Evolutionary conservation across 2,888 invertebrate genomes (phyloP), one percentile per base, ranked within the genome.

Genomic region (Griposia aprilina): DNA sequence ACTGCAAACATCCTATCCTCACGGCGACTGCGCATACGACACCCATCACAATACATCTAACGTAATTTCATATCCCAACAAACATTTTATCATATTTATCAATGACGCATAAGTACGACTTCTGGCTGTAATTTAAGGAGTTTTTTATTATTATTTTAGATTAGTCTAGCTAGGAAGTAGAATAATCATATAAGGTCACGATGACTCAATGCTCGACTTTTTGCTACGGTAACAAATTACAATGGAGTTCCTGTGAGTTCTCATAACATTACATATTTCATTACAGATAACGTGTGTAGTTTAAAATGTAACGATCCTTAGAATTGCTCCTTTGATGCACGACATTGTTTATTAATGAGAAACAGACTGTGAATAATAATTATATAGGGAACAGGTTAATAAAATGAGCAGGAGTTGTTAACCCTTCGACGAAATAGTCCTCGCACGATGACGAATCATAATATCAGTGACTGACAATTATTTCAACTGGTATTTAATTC

Each of bases 331-430:
- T 94, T 95, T 95, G 93, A 95, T 93, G 94, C 90, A 91, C 89
- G 87, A 91, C 91, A 93, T 92, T 94, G 93, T 94, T 93, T 93
- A 94, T 93, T 93, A 93, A 94, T 93, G 93, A 91, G 89, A 79
- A 91, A 90, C 92, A 90, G 81, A 86, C 92, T 92, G 93, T 93
- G 91, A 93, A 91, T 90, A 89, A 36, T 36, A 36, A 36, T 36
- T 86, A 87, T 80, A 88, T 91, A 92, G 93, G 92, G 92, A 93
- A 92, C 91, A 89, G 87, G 88, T 87, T 89, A 93, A 93, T 94
- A 93, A 94, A 92, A 89, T 88, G 87, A 86, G 76, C 86, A 84
- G 84, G 84, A 87, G 90, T 89, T 89, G 87, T 90, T 88, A 91
- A 90, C 88, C 83, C 80, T 85, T 80, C 83, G 82, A 85, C 83